Base-by-base conservation (phyloP, 1,140 invertebrate genomes). In the Rhynchophorus ferrugineus region DNA sequence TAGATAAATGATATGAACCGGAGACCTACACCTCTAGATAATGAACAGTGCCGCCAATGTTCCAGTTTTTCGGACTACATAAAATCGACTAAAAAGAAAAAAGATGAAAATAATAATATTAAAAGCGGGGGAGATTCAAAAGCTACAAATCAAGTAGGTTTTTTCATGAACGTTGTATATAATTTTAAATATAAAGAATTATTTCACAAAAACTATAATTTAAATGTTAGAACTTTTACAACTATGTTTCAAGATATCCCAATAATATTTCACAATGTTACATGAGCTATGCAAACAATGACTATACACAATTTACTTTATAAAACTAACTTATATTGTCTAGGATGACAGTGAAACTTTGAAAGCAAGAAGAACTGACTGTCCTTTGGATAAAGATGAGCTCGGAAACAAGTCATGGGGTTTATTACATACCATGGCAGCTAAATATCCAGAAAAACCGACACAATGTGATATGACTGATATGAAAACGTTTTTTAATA, bases 341-440 rank as follows among this genome's bases (percentile, higher is more conserved):
- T 39, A 54, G 45, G 14, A 37, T 33, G 50, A 59, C 19, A 38
- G 16, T 13, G 14, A 61, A 19, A 52, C 54, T 24, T 52, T 39
- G 13, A 54, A 54, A 38, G 46, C 56, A 42, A 14, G 16, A 52
- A 56, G 69, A 29, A 57, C 72, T 1, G 78, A 87, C 59, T 91
- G 88, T 69, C 88, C 88, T 1, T 61, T 89, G 34, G 86, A 89
- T 64, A 87, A 83, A 62, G 81, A 85, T 58, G 79, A 84, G 53
- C 66, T 85, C 49, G 87, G 87, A 3, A 74, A 73, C 8, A 77
- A 78, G 24, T 84, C 95, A 3, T 99, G 96, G 96, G 83, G 85
- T 33, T 84, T 98, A 59, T 74, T 99, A 0, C 96, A 99, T 66
- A 94, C 95, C 11, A 95, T 98, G 83, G 92, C 93, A 3, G 92